Evolutionary conservation across 2,113 vertebrate genomes (phyloP).

Genomic region (Ochotona princeps): DNA sequence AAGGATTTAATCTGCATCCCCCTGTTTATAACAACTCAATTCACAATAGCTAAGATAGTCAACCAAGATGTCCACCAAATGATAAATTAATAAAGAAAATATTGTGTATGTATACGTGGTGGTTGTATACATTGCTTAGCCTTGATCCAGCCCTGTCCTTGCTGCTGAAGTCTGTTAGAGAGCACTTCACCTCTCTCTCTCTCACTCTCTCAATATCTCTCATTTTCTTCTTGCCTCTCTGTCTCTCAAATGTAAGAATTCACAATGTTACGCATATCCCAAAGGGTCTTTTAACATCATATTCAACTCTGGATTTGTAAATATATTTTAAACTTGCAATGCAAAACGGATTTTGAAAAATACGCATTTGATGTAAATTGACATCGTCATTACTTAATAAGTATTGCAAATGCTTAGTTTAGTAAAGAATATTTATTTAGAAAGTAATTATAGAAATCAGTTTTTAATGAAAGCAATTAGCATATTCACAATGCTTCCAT

Average conservation of each 20-base stretch:
- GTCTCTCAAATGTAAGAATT: no score
- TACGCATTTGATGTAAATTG: slow-evolving; percentile 49
- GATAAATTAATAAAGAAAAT: not conserved
- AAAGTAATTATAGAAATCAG: slow-evolving; percentile 78
- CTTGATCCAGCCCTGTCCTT: no score
- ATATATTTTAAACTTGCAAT: slow-evolving; percentile 46
- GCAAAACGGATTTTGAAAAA: slow-evolving; percentile 53
- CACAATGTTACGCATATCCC: slow-evolving; percentile 21
- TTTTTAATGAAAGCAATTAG: slow-evolving; percentile 80
- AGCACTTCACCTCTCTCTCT: no score
- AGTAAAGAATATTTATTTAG: slow-evolving; percentile 77
- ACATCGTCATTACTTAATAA: slow-evolving; percentile 59
- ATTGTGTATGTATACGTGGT: not conserved
- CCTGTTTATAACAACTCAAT: not conserved
- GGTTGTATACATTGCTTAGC: no score
- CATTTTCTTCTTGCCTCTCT: no score
- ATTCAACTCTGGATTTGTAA: not conserved
- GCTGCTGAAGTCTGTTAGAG: no score
- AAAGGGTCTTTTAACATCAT: slow-evolving; percentile 12
- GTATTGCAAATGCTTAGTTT: slow-evolving; percentile 60
- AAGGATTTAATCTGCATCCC: not conserved
- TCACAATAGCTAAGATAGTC: not conserved
- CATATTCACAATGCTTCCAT: slow-evolving; percentile 75
- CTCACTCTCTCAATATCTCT: no score
- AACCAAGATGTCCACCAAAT: not conserved